Evolutionary conservation across 2,797 vertebrate species (phyloP), one percentile per base, ranked within the genome.

Genomic region (Sebastolobus altivelis): DNA sequence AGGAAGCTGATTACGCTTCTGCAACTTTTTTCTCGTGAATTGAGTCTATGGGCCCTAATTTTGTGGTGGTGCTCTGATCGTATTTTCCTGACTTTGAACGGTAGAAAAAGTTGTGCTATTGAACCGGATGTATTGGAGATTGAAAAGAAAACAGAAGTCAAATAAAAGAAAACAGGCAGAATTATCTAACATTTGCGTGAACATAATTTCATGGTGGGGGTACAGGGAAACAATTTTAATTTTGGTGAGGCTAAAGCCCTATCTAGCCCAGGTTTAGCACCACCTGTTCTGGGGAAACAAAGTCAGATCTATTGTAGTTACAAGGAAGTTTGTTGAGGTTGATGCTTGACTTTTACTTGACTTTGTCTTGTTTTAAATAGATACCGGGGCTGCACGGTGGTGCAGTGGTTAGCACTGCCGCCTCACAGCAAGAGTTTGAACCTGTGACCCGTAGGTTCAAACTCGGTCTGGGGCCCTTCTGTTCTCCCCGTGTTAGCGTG

Each of bases 401-500:
- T 43, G 40, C 13, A 43, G 40, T 43, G 40, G 13, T 43, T 43
- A 0, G 5, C 13, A 43, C 13, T 0, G 13, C 40, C 40, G 13
- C 40, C 40, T 43, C 40, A 43, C 40, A 43, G 40, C 13, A 43
- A 43, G 40, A 43, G 40, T 1, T 5, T 43, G 25, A 25, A 25
- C 25, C 25, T 25, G 25, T 25, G 25, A 25, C 25, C 25, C 13
- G 40, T 13, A 43, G 40, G 40, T 43, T 43, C 40, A 43, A 43
- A 43, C 40, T 43, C 13, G 13, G 40, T 13, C 14, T 3, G 40
- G 40, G 40, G 40, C 0, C 40, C 40, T 43, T 14, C 13, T 43
- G 0, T 43, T 43, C 2, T 43, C 40, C 40, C 0, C 0, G 40
- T 43, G 40, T 43, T 3, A 1, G 40, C 13, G 0, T 40, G 0